Percentiles rank a stretch among this genome's conserved stretches.
Evolutionary conservation across 2,888 invertebrate genomes (phyloP).

Genomic region (Drosophila borealis): DNA sequence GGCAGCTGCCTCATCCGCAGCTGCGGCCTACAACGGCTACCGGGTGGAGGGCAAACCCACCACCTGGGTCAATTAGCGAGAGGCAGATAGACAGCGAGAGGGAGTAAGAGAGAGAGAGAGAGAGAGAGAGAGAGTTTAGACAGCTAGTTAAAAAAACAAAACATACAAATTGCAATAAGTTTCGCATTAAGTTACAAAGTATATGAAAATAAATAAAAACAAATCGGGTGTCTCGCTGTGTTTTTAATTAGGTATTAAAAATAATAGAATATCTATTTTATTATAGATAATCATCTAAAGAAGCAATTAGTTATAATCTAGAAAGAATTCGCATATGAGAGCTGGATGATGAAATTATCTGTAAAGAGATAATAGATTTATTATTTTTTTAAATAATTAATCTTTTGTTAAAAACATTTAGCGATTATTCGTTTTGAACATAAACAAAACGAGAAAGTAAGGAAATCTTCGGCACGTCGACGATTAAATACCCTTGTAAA

Average conservation of each 20-base stretch:
- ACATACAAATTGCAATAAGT: constrained; percentile 36
- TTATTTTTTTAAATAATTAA: too few relatives aligned
- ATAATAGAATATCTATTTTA: too few relatives aligned
- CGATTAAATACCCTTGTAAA: too few relatives aligned
- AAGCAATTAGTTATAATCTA: not conserved
- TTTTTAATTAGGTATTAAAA: not conserved
- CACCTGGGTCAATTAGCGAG: constrained; percentile 81
- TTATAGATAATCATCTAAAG: too few relatives aligned
- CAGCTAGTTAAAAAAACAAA: constrained; percentile 42
- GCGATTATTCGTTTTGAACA: too few relatives aligned
- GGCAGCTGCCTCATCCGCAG: constrained; percentile 75
- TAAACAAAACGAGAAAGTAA: too few relatives aligned
- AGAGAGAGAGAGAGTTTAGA: constrained; percentile 23
- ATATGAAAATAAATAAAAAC: constrained; percentile 56
- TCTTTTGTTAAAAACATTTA: too few relatives aligned
- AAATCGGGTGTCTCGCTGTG: constrained; percentile 43
- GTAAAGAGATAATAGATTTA: too few relatives aligned
- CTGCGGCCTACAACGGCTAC: constrained; percentile 82
- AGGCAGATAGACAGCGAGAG: not conserved
- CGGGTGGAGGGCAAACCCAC: constrained; percentile 84
- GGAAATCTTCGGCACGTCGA: too few relatives aligned
- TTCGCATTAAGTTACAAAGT: constrained; percentile 44
- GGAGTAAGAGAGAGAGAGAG: constrained; percentile 9
- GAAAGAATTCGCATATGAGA: too few relatives aligned
- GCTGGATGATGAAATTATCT: too few relatives aligned